Base-by-base conservation (phyloP, 2,888 invertebrate species). In the Tenthredo mesomela region DNA sequence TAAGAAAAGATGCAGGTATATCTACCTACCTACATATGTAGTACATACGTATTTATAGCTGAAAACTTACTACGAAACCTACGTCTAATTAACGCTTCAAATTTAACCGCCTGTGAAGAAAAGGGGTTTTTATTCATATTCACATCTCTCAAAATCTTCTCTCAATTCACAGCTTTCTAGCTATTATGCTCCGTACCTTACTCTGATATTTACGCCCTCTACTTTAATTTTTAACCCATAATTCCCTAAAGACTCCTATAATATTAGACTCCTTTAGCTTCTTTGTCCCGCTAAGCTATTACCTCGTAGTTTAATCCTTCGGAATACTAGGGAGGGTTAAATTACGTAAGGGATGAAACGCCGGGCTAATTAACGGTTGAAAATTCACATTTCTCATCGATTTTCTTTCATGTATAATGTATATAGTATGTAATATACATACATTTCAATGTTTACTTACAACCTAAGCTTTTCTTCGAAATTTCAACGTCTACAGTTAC, bases 71-170 rank as follows among this genome's bases (percentile, higher is more conserved):
- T 33, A 33, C 33, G 67, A 33, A 67, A 67, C 18, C 18, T 29
- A 67, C 4, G 33, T 67, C 67, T 67, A 67, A 67, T 67, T 67
- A 67, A 67, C 67, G 67, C 33, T 67, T 67, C 33, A 33, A 33
- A 67, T 67, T 67, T 6, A 67, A 67, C 67, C 6, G 29, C 29
- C 67, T 67, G 33, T 67, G 1, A 18, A 33, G 3, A 33, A 67
- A 67, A 33, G 25, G 29, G 0, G 21, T 61, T 25, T 25, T 61
- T 61, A 25, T 61, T 61, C 61, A 61, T 25, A 25, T n/a, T 54
- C 12, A 15, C 61, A 61, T 61, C 61, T 61, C 61, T 54, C 2
- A 25, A 61, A 25, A 61, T 25, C 25, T 25, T 61, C 21, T 25
- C 21, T 61, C 61, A 61, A 25, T 21, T 25, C 61, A 61, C 47